Evolutionary conservation across 2,113 vertebrate genomes (phyloP).

Genomic region (Eclectus roratus): DNA sequence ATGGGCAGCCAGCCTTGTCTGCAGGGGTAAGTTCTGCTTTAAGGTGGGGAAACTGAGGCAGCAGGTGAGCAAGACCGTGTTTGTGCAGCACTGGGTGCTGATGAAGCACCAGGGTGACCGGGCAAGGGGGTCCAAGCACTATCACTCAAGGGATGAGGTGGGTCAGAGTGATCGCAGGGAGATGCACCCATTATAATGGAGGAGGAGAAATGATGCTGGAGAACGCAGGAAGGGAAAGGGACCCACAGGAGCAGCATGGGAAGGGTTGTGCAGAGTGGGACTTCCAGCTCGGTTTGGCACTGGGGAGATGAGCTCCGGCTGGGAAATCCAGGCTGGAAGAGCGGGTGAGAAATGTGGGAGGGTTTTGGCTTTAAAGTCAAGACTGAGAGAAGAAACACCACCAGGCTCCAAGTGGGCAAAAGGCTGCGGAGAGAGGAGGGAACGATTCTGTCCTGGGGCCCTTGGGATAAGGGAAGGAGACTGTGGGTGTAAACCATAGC

Average conservation of each 20-base stretch:
- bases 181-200: background rate
- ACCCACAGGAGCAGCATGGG: accelerated
- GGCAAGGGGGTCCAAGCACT: background rate
- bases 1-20: background rate
- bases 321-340: background rate
- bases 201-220: background rate
- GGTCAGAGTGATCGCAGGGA: background rate
- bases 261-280: background rate
- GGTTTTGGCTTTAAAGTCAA: background rate
- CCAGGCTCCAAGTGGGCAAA: background rate
- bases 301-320: background rate
- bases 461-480: background rate
- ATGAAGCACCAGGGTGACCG: background rate
- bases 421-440: background rate
- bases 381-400: background rate
- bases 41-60: background rate
- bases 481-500: background rate
- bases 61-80: background rate
- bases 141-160: background rate
- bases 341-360: background rate
- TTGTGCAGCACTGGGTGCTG: background rate
- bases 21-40: background rate
- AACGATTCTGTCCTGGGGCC: accelerated
- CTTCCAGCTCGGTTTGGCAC: accelerated
- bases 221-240: background rate